Evolutionary conservation across 2,797 vertebrate species (phyloP).

Genomic region (Lutra lutra): DNA sequence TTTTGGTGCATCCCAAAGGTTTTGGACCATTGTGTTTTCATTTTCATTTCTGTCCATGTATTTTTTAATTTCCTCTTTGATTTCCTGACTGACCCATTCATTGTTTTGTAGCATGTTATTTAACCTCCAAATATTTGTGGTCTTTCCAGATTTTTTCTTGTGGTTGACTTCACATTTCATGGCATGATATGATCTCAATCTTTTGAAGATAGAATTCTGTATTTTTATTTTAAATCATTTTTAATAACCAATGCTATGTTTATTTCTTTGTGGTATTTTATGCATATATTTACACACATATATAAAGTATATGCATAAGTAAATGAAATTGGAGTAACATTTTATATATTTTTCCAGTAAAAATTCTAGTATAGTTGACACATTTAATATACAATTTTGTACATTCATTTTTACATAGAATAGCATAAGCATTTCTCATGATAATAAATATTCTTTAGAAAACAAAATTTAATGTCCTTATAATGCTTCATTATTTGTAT

Average conservation of each 20-base stretch:
- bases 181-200: neutral
- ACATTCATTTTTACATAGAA: neutral
- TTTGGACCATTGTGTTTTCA: too few relatives aligned
- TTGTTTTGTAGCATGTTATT: too few relatives aligned
- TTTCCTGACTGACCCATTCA: too few relatives aligned
- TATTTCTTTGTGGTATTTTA: neutral
- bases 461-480: neutral
- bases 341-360: neutral
- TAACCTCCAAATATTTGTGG: too few relatives aligned
- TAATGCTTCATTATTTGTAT: neutral
- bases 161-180: neutral
- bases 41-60: too few relatives aligned
- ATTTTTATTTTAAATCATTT: neutral
- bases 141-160: neutral
- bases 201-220: neutral
- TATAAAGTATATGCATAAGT: neutral
- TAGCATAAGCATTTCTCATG: neutral
- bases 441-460: neutral
- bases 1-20: too few relatives aligned
- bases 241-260: neutral
- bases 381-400: neutral
- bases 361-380: neutral
- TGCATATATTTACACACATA: neutral
- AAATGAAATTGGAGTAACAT: neutral
- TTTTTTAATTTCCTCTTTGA: too few relatives aligned